Percentiles rank a stretch among this genome's conserved stretches.
These are phyloP conservation scores for Nematolebias whitei DNA, from an alignment of 2,113 vertebrate genomes.

Conservation along the genomic window DNA sequence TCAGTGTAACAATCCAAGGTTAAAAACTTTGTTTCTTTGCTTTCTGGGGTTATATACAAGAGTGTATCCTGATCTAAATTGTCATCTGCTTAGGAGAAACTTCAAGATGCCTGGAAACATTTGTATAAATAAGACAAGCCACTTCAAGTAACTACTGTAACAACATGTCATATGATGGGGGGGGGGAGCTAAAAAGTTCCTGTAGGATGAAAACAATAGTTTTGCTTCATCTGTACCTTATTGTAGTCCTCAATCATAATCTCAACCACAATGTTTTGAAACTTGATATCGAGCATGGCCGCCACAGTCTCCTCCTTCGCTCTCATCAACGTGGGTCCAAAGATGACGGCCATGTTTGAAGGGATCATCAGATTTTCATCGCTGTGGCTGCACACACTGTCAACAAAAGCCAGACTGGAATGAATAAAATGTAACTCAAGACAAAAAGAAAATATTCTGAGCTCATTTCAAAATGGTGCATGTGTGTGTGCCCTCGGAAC, in stretches of 20 bases:
- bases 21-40: too few relatives aligned
- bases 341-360: constrained; percentile 97
- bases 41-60: too few relatives aligned
- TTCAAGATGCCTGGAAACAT: too few relatives aligned
- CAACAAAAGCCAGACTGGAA: constrained; percentile 13
- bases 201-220: not conserved
- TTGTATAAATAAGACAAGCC: too few relatives aligned
- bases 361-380: constrained; percentile 92
- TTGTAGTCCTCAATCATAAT: constrained; percentile 93
- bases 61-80: too few relatives aligned
- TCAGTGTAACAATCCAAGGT: not conserved
- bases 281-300: constrained; percentile 99
- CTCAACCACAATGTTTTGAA: constrained; percentile 96
- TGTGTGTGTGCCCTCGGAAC: too few relatives aligned
- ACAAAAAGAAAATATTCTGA: not conserved
- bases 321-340: constrained; percentile 94
- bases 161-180: not conserved
- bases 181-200: not conserved
- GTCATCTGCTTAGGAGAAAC: too few relatives aligned
- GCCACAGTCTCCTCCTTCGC: constrained; percentile 95
- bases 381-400: constrained; percentile 91
- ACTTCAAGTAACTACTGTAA: too few relatives aligned
- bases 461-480: not conserved
- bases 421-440: constrained; percentile 11
- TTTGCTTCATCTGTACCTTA: constrained; percentile 80